Percentiles rank a stretch among this genome's conserved stretches.
Evolutionary conservation across 2,797 vertebrate genomes (phyloP).

Genomic region (Anomalospiza imberbis): DNA sequence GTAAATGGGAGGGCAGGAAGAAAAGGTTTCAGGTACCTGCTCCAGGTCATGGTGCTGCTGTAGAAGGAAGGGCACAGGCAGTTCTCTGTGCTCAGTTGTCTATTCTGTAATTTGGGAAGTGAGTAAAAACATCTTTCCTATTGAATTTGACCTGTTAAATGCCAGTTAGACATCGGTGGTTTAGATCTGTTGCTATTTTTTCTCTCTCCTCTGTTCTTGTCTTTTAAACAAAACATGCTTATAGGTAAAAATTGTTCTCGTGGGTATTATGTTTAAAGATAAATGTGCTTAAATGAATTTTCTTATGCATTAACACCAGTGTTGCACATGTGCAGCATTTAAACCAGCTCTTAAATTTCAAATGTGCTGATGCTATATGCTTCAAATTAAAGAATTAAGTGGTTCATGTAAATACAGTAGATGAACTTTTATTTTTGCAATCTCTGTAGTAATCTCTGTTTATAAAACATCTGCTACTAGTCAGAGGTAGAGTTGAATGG

Average conservation of each 20-base stretch:
- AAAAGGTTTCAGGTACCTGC: neutral
- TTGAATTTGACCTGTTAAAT: neutral
- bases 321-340: neutral
- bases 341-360: neutral
- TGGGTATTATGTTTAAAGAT: neutral
- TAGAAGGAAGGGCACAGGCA: neutral
- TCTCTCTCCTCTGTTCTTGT: neutral
- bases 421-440: neutral
- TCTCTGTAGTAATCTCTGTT: neutral
- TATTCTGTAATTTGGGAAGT: neutral
- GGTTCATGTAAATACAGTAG: neutral
- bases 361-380: neutral
- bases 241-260: neutral
- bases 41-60: neutral
- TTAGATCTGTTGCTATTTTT: neutral
- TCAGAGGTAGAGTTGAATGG: neutral
- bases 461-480: neutral
- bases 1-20: neutral
- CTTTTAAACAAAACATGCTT: neutral
- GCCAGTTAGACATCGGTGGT: neutral
- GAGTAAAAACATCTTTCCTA: neutral
- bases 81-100: neutral
- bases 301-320: neutral
- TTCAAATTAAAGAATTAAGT: neutral
- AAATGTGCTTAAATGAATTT: neutral